A percentile compares a stretch with the other conserved stretches of the same genome.
These are phyloP conservation scores for Stercorarius parasiticus DNA, from an alignment of 2,113 vertebrate genomes.

Conservation along the genomic window DNA sequence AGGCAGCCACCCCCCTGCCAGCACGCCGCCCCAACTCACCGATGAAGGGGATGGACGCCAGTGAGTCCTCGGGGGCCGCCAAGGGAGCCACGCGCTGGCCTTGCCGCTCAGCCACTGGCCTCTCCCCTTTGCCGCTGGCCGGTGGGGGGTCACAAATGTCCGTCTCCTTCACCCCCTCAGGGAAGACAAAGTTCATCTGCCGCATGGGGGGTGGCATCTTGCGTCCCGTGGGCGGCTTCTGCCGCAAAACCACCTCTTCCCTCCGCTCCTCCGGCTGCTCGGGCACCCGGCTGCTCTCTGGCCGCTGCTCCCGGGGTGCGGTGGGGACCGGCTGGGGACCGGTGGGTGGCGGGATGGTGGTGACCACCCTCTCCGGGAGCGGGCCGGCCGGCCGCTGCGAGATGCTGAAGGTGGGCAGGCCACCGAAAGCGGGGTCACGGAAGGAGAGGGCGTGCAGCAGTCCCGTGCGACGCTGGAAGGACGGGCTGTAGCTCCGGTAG, in stretches of 20 bases:
- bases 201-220: conserved; percentile 75
- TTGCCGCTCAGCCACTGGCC: conserved; percentile 10
- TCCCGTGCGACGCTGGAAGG: conserved; percentile 92
- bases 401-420: conserved; percentile 81
- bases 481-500: conserved; percentile 95
- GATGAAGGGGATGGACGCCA: conserved; percentile 97
- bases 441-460: conserved; percentile 91
- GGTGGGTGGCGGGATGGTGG: fast-evolving
- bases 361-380: neutral
- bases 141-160: conserved; percentile 40
- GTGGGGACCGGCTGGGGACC: fast-evolving
- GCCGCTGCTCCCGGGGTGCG: conserved; percentile 3
- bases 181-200: conserved; percentile 84
- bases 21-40: conserved; percentile 74
- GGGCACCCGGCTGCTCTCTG: conserved; percentile 11
- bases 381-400: neutral
- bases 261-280: conserved; percentile 64
- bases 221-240: conserved; percentile 91
- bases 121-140: conserved; percentile 42
- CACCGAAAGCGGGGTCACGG: conserved; percentile 88
- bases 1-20: fast-evolving
- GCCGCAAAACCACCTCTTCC: conserved; percentile 88
- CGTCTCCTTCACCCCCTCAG: conserved; percentile 79
- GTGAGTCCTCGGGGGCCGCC: conserved; percentile 85
- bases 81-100: conserved; percentile 81